Conservation (phyloP, 2,888 invertebrate genomes). For the Pyralis farinalis region DNA sequence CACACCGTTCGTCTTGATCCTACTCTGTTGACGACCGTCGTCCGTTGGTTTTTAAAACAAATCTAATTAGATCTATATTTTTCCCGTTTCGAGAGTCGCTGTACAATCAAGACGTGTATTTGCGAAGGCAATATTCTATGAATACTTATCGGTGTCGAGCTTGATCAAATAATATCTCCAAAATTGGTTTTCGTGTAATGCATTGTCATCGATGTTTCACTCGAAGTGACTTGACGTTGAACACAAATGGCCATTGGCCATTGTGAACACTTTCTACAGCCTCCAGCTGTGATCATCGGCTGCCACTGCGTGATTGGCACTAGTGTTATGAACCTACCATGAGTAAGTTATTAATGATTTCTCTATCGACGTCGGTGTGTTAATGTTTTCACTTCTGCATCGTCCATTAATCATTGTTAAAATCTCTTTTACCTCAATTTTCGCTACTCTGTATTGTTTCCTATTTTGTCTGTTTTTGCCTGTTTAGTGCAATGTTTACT, state of each 20-base stretch:
- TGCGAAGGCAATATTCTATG: too few species aligned
- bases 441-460: slow-evolving; percentile 9
- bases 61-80: too few species aligned
- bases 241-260: slow-evolving; percentile 20
- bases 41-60: too few species aligned
- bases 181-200: too few species aligned
- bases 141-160: too few species aligned
- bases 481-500: too few species aligned
- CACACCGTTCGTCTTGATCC: too few species aligned
- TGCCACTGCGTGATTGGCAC: slow-evolving; percentile 40
- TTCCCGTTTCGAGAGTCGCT: too few species aligned
- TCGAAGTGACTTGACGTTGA: slow-evolving; percentile 25
- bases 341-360: slow-evolving; percentile 45
- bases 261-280: slow-evolving; percentile 44
- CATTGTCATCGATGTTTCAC: slow-evolving; percentile 25
- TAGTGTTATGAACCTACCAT: slow-evolving; percentile 27
- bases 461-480: slow-evolving; percentile 8
- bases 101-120: too few species aligned
- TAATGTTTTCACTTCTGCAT: slow-evolving; percentile 27
- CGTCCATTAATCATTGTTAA: slow-evolving; percentile 36
- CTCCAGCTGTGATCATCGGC: slow-evolving; percentile 26
- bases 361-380: slow-evolving; percentile 29
- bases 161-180: too few species aligned
- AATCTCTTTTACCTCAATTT: slow-evolving; percentile 14
- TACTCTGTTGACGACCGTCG: too few species aligned